Evolutionary conservation across 2,113 vertebrate species (phyloP), one percentile per base, ranked within the genome.

Genomic region (Pedetes capensis): DNA sequence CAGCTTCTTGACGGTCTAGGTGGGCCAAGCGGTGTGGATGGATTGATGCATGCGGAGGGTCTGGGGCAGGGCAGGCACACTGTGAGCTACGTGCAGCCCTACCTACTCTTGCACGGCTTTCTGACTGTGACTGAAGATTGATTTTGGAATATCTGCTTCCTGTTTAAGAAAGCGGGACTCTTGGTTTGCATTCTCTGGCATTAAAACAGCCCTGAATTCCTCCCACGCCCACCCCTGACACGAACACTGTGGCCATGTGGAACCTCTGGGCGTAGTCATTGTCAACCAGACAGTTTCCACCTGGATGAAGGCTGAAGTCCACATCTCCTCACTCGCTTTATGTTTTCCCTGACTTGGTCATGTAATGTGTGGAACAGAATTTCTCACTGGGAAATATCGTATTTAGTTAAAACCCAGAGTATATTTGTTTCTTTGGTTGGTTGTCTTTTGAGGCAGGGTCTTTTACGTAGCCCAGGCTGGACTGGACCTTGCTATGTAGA

Each of bases 11-110:
- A 9, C n/a, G 47, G 69, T 14, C 23, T 76, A 44, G 39, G 34
- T 34, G 44, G 18, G 34, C n/a, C 44, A 10, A 16, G 20, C n/a
- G 57, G 34, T 29, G 59, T 25, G 29, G 18, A 20, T 37, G 57
- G 9, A 17, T 13, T 34, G 42, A 32, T 1, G 4, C 3, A 2
- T 5, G 11, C 6, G 55, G 20, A 76, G 53, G 0, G 1, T 51
- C 32, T 6, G 9, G 8, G 22, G 49, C 76, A 59, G 29, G 3
- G 18, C 27, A n/a, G 14, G 69, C 29, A 10, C 42, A 12, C 2
- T 18, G n/a, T n/a, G n/a, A n/a, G n/a, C n/a, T n/a, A n/a, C n/a
- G n/a, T n/a, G n/a, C n/a, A n/a, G n/a, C n/a, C n/a, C n/a, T n/a
- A n/a, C n/a, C n/a, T n/a, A n/a, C n/a, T n/a, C n/a, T n/a, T n/a